Evolutionary conservation across 2,888 invertebrate species (phyloP).

Genomic region (Perdita meconis): DNA sequence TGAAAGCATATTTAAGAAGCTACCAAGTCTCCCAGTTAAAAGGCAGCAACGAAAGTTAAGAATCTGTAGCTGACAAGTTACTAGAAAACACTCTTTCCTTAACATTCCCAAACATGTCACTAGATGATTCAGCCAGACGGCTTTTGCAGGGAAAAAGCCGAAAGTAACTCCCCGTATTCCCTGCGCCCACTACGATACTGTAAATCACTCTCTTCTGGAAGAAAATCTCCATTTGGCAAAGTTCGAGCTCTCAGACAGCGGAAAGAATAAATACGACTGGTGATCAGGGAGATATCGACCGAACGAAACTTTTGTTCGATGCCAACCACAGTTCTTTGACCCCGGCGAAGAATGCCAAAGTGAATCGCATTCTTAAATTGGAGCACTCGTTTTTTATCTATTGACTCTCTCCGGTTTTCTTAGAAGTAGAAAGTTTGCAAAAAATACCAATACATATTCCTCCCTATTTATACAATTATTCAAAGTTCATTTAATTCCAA

Average conservation of each 20-base stretch:
- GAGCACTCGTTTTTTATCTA: constrained; percentile 17
- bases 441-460: background rate
- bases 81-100: constrained; percentile 28
- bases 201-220: constrained; percentile 47
- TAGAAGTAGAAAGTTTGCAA: background rate
- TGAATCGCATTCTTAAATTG: background rate
- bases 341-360: constrained; percentile 8
- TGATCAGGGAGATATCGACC: constrained; percentile 46
- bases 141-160: constrained; percentile 7
- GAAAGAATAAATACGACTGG: constrained; percentile 36
- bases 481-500: too few species aligned
- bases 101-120: constrained; percentile 29
- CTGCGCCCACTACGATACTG: constrained; percentile 9
- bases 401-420: background rate
- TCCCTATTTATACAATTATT: too few species aligned
- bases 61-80: background rate
- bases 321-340: constrained; percentile 45
- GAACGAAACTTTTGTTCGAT: constrained; percentile 52
- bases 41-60: background rate
- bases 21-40: background rate
- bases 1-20: background rate
- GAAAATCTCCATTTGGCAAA: constrained; percentile 57
- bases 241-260: constrained; percentile 20
- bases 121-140: constrained; percentile 26
- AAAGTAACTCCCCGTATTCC: constrained; percentile 20